Evolutionary conservation across 1,140 invertebrate species (phyloP).

Genomic region (Drosophila pallidifrons): DNA sequence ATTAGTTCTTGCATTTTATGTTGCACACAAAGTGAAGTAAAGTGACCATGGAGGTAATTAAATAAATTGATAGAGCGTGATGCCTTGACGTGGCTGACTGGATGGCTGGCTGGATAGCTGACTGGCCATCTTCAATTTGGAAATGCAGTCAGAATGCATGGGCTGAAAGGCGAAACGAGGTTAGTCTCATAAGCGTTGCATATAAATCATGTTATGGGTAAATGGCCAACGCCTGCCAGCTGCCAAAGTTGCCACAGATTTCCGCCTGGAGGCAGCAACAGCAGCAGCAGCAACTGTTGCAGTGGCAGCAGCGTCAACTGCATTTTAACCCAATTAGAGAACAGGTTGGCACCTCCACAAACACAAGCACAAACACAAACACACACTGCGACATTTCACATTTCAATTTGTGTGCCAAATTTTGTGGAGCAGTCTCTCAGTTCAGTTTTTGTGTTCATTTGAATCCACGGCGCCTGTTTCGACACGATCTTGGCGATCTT

Average conservation of each 20-base stretch:
- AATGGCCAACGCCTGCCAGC: conserved; percentile 65
- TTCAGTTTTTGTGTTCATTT: neutral
- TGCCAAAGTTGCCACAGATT: conserved; percentile 58
- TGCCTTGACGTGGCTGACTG: neutral
- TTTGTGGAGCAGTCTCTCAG: conserved; percentile 61
- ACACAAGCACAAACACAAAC: conserved; percentile 21
- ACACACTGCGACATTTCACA: conserved; percentile 48
- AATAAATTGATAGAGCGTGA: conserved; percentile 26
- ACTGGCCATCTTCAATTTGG: conserved; percentile 34
- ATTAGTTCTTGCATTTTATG: conserved; percentile 5
- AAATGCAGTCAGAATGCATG: conserved; percentile 22
- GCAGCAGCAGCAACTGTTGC: conserved; percentile 39
- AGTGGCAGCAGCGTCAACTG: conserved; percentile 47
- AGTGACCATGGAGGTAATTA: conserved; percentile 23
- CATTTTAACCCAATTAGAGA: conserved; percentile 82
- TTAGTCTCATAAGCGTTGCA: conserved; percentile 57
- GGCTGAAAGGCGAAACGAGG: conserved; percentile 43
- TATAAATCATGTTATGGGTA: conserved; percentile 66
- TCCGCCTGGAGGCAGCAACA: conserved; percentile 59
- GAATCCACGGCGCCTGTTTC: conserved; percentile 44
- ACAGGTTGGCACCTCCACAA: conserved; percentile 72
- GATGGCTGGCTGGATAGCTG: neutral
- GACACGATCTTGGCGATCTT: conserved; percentile 50
- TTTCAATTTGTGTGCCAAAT: conserved; percentile 70
- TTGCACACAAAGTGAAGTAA: neutral